Conservation (phyloP, 2,797 vertebrate species). For the Pygocentrus nattereri region DNA sequence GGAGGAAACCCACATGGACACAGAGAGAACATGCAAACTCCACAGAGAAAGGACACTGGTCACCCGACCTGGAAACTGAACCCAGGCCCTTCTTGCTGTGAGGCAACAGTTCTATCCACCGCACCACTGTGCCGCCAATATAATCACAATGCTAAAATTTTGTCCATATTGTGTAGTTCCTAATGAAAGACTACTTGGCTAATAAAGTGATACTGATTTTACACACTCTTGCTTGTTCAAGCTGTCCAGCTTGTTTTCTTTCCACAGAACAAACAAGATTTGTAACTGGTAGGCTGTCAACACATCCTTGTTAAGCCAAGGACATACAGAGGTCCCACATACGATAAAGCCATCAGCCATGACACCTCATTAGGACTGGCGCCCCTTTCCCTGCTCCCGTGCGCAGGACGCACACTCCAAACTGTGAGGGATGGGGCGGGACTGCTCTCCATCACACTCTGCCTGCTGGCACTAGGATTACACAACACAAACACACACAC, state of each 20-base stretch:
- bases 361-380: slow-evolving; percentile 65
- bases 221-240: neutral
- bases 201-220: neutral
- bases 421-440: slow-evolving; percentile 54
- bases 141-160: neutral
- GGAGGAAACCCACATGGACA: no score
- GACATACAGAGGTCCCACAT: slow-evolving; percentile 61
- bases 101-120: no score
- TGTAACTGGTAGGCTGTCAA: slow-evolving; percentile 60
- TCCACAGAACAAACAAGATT: slow-evolving; percentile 64
- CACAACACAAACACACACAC: slow-evolving; percentile 22
- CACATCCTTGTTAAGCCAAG: slow-evolving; percentile 67
- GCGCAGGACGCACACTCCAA: slow-evolving; percentile 33
- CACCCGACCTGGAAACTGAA: no score
- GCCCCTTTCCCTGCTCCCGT: slow-evolving; percentile 42
- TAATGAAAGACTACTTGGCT: neutral
- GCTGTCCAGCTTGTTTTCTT: slow-evolving; percentile 56
- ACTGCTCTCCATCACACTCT: slow-evolving; percentile 47
- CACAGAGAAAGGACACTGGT: no score
- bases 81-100: no score
- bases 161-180: neutral
- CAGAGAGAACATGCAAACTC: no score
- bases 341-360: slow-evolving; percentile 64
- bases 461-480: slow-evolving; percentile 43
- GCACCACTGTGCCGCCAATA: no score